Percentiles rank a stretch among this genome's conserved stretches.
These are phyloP conservation scores for Geophilus truncorum DNA, from an alignment of 2,888 invertebrate genomes.

Conservation along the genomic window DNA sequence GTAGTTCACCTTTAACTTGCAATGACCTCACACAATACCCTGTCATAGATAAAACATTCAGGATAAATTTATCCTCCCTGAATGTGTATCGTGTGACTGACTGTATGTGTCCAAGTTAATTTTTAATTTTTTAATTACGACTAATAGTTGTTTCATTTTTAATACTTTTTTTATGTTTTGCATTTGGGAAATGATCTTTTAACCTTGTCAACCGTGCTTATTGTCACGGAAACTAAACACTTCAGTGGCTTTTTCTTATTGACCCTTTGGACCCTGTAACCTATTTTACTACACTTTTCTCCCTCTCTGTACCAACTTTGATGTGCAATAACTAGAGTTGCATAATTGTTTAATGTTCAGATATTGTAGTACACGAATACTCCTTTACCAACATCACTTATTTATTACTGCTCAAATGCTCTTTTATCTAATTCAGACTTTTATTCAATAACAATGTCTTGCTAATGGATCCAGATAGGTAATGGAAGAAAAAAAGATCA, in stretches of 20 bases:
- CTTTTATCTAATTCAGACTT: not conserved
- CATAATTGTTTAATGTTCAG: not conserved
- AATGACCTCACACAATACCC: not conserved
- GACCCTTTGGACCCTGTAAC: not conserved
- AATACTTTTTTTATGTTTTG: no score
- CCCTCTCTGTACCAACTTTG: not conserved
- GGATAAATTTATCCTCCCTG: not conserved
- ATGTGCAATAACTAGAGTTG: not conserved
- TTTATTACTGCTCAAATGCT: not conserved
- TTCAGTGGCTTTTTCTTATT: not conserved
- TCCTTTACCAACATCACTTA: not conserved
- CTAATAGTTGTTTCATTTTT: not conserved
- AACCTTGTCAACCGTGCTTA: not conserved
- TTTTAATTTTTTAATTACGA: not conserved
- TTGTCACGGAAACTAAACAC: not conserved
- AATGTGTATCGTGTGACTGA: not conserved
- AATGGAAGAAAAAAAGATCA: not conserved
- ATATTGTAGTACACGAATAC: not conserved
- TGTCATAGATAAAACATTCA: not conserved
- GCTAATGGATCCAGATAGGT: not conserved
- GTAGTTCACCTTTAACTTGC: not conserved
- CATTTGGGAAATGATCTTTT: not conserved
- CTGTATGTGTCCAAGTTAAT: not conserved
- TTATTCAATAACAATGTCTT: constrained; percentile 2
- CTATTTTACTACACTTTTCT: not conserved